Evolutionary conservation across 2,113 vertebrate genomes (phyloP), one percentile per base, ranked within the genome.

Genomic region (Bothrops jararaca): DNA sequence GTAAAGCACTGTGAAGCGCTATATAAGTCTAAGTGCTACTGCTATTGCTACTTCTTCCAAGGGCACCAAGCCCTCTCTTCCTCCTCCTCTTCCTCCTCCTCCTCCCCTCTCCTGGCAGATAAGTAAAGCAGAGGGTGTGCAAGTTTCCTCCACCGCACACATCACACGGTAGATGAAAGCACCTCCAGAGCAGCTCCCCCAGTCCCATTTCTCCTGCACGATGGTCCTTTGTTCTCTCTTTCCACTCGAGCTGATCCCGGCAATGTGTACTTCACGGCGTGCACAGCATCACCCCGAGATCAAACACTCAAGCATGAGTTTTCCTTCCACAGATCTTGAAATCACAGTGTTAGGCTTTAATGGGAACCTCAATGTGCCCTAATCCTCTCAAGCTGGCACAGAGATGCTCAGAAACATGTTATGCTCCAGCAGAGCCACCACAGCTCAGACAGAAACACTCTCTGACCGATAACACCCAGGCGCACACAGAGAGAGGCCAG

Each of bases 191-290:
- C 95, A 94, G 94, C 94, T 96, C 94, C 96, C 29, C 95, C 96
- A 96, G 96, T 97, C 96, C 95, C 97, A 96, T 95, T 96, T 94
- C 97, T 97, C 95, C 96, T 97, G 95, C 95, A 97, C 96, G 96
- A 96, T 85, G 23, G 95, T 93, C 95, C 97, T 97, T 97, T 97
- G 96, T 96, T 96, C 96, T 97, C 96, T 96, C 97, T 96, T 97
- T 95, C 96, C 96, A 92, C 96, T 95, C 88, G 94, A 95, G 96
- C 94, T 91, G 95, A 95, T 96, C 96, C 95, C 96, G 94, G 96
- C 94, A 97, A 95, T 97, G 95, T 94, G 94, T 96, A 95, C 96
- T 96, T 97, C 96, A 95, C 96, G 96, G 97, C 95, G 93, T 96
- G 96, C 85, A 88, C 92, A 95, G 95, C 96, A 96, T 94, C 95